A percentile compares a stretch with the other conserved stretches of the same genome.
Conservation (phyloP, 2,888 invertebrate genomes). For the Cephus sareptanus region DNA sequence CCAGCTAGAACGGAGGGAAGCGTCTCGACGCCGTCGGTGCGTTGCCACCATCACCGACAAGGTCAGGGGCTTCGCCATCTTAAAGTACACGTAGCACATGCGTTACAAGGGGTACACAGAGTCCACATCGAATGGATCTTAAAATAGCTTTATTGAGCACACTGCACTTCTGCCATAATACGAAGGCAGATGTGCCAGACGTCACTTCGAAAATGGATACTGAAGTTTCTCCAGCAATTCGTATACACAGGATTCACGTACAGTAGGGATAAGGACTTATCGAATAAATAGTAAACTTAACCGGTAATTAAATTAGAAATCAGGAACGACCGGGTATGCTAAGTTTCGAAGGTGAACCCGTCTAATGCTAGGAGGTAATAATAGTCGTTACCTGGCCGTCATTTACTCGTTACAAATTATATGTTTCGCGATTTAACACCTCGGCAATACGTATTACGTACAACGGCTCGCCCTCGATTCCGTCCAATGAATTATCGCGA, state of each 20-base stretch:
- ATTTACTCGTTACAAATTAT: constrained; percentile 30
- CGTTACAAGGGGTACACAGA: not conserved
- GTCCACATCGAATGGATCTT: constrained; percentile 13
- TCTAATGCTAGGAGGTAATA: constrained; percentile 28
- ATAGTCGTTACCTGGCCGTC: constrained; percentile 29
- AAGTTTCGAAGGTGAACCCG: constrained; percentile 17
- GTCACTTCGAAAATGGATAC: not conserved
- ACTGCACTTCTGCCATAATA: not conserved
- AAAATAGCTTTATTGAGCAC: constrained; percentile 33
- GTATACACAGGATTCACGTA: not conserved
- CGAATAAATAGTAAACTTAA: not conserved
- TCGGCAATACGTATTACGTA: constrained; percentile 14
- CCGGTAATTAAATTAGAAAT: not conserved
- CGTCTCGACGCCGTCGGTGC: constrained; percentile 32
- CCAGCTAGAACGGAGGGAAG: constrained; percentile 15
- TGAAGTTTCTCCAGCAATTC: not conserved
- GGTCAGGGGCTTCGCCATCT: constrained; percentile 35
- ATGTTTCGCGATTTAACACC: constrained; percentile 33
- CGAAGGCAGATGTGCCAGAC: not conserved
- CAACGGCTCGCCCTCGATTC: constrained; percentile 17
- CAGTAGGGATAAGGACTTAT: not conserved
- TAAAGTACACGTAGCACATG: not conserved
- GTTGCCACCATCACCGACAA: constrained; percentile 35
- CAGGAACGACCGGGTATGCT: constrained; percentile 1
- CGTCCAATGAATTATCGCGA: constrained; percentile 25